These are phyloP conservation scores for Globicephala melas DNA, from an alignment of 2,113 vertebrate species.

Conservation along the genomic window DNA sequence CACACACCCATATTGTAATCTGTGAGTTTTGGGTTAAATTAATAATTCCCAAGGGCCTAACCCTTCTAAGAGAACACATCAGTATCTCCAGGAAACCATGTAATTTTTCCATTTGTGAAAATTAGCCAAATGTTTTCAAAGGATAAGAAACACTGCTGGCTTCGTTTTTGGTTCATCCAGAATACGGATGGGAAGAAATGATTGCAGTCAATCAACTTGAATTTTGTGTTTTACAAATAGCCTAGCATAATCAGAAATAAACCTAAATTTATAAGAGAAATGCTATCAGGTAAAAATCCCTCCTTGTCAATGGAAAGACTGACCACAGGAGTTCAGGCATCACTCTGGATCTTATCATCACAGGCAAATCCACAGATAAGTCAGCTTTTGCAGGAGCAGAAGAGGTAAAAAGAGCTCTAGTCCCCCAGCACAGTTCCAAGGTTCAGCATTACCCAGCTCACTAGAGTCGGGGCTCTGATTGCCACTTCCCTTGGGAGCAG, in stretches of 20 bases:
- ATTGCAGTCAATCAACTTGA: conserved; percentile 5
- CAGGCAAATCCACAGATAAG: neutral
- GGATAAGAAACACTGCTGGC: neutral
- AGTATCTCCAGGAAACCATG: neutral
- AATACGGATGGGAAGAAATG: conserved; percentile 28
- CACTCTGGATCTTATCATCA: neutral
- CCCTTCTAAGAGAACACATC: neutral
- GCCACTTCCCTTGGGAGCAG: neutral
- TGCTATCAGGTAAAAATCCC: neutral
- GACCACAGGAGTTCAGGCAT: neutral
- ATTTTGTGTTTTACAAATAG: conserved; percentile 22
- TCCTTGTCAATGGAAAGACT: neutral
- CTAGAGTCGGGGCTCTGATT: neutral
- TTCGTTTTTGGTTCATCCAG: neutral
- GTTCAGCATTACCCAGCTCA: neutral
- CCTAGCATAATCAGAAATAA: neutral
- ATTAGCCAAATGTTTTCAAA: conserved; percentile 28
- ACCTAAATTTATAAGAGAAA: neutral
- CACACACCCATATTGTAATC: neutral
- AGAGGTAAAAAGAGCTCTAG: neutral
- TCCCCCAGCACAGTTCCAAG: neutral
- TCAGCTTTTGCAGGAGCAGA: neutral
- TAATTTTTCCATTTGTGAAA: conserved; percentile 28
- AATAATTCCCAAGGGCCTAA: neutral
- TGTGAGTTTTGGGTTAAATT: neutral